Conservation (phyloP, 2,113 vertebrate genomes). For the Craseonycteris thonglongyai region DNA sequence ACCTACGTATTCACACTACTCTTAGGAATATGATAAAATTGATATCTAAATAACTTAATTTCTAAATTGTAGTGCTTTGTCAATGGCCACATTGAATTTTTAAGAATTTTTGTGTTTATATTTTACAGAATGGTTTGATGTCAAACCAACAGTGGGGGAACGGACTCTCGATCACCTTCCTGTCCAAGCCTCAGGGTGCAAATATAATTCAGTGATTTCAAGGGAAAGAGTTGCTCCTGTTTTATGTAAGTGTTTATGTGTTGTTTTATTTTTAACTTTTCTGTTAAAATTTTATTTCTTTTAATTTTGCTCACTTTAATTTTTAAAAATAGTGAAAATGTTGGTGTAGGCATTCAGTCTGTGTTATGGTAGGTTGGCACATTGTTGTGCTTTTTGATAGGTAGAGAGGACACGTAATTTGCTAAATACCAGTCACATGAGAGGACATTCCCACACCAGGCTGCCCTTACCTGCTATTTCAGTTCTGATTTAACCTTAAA, state of each 20-base stretch:
- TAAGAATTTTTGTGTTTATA: background rate
- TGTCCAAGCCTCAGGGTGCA: background rate
- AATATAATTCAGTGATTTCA: background rate
- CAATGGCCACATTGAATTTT: background rate
- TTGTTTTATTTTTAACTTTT: background rate
- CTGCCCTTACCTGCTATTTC: too few relatives aligned
- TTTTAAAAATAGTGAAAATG: background rate
- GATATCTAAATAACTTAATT: background rate
- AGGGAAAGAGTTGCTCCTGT: slow-evolving; percentile 1
- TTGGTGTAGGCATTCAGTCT: background rate
- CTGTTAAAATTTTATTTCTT: background rate
- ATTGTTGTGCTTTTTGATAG: background rate
- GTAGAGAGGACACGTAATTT: fast-evolving
- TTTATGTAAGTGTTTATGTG: background rate
- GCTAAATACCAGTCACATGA: background rate
- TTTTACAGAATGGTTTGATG: slow-evolving; percentile 77
- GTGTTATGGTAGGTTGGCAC: background rate
- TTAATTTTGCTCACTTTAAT: background rate
- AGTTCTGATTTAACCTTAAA: background rate
- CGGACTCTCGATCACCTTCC: slow-evolving; percentile 53
- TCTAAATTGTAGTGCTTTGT: background rate
- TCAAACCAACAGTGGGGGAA: slow-evolving; percentile 77
- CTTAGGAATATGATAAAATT: background rate
- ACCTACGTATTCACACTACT: background rate
- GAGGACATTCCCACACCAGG: background rate